These are phyloP conservation scores for Rana temporaria DNA, from an alignment of 2,113 vertebrate genomes.

Conservation along the genomic window DNA sequence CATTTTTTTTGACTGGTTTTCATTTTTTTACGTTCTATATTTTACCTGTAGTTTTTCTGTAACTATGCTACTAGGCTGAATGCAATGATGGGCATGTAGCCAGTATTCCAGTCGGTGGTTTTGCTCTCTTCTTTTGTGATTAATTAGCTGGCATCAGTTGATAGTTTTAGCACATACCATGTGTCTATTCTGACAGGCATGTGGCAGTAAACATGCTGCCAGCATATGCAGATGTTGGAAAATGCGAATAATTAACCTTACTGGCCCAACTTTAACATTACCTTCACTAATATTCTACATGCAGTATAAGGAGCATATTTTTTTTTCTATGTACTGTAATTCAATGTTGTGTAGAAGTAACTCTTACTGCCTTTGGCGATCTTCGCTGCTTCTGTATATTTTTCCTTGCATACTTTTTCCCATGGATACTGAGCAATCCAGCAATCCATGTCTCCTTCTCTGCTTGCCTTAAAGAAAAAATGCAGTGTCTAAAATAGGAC, in stretches of 20 bases:
- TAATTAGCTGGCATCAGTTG: slow-evolving; percentile 27
- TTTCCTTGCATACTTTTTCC: neutral
- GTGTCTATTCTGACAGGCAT: slow-evolving; percentile 29
- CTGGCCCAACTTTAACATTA: neutral
- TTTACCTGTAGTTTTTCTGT: no score
- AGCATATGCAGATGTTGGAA: slow-evolving; percentile 27
- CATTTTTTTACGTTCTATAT: no score
- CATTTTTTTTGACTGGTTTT: no score
- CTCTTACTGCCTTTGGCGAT: neutral
- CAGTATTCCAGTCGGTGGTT: slow-evolving; percentile 4
- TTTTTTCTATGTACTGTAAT: neutral
- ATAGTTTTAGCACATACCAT: slow-evolving; percentile 9
- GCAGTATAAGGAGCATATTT: neutral
- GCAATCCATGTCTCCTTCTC: no score
- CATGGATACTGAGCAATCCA: neutral
- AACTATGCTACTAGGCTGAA: no score
- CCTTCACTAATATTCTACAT: neutral
- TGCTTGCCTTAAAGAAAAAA: no score
- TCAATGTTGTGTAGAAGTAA: neutral
- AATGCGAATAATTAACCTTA: slow-evolving; percentile 14
- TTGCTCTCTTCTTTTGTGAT: neutral
- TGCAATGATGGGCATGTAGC: neutral
- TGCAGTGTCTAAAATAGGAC: no score
- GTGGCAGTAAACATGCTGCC: slow-evolving; percentile 24
- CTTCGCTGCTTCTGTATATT: neutral